Percentiles rank a stretch among this genome's conserved stretches.
Evolutionary conservation across 2,888 invertebrate genomes (phyloP).

Genomic region (Phyllotreta striolata): DNA sequence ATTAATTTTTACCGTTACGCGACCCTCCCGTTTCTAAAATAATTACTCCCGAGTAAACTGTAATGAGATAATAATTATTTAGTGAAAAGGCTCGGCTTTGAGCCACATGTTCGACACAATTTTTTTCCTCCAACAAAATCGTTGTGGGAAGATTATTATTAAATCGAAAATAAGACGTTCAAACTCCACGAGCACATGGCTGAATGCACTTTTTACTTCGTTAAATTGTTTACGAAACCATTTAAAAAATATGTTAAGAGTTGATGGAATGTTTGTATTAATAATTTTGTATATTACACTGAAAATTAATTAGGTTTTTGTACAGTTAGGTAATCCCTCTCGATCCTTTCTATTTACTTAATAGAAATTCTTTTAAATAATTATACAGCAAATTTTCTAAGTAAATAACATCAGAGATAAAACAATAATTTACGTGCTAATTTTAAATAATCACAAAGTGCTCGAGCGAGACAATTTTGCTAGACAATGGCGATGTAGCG

Average conservation of each 20-base stretch:
- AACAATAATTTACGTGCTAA: no score
- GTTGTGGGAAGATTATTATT: constrained; percentile 16
- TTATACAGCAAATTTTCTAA: no score
- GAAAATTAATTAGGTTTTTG: no score
- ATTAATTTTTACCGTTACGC: constrained; percentile 14
- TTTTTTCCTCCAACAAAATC: constrained; percentile 8
- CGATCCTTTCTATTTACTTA: no score
- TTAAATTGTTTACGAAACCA: no score
- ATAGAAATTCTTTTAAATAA: no score
- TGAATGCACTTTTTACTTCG: neutral
- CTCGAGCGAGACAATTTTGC: constrained; percentile 4
- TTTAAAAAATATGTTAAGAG: no score
- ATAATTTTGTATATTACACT: no score
- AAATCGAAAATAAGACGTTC: constrained; percentile 2
- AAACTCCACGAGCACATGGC: constrained; percentile 9
- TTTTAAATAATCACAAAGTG: constrained; percentile 5
- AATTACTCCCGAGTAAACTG: constrained; percentile 14
- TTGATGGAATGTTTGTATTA: no score
- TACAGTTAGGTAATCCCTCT: no score
- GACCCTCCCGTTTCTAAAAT: constrained; percentile 17
- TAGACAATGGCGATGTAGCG: constrained; percentile 6
- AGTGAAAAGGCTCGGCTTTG: constrained; percentile 5
- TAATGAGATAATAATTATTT: constrained; percentile 25
- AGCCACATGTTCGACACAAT: constrained; percentile 21
- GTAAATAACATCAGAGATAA: no score